Conservation (phyloP, 2,888 invertebrate species). For the Galerucella nymphaeae region DNA sequence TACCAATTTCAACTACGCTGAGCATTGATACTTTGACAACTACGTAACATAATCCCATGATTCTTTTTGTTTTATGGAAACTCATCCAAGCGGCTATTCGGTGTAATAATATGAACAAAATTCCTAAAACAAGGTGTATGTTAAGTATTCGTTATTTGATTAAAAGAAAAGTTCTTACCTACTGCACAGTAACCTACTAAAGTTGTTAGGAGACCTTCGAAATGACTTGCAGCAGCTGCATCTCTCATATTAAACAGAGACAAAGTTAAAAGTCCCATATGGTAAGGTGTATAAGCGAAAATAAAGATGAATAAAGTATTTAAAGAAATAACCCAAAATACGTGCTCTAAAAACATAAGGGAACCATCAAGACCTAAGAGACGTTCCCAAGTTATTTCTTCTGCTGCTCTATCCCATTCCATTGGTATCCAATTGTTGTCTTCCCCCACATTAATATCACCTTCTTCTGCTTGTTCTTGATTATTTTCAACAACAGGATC, state of each 20-base stretch:
- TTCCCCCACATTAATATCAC: constrained; percentile 74
- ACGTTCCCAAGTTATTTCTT: constrained; percentile 98
- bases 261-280: constrained; percentile 89
- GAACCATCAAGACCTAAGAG: constrained; percentile 96
- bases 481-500: constrained; percentile 57
- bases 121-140: constrained; percentile 60
- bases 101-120: constrained; percentile 84
- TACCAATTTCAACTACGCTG: constrained; percentile 96
- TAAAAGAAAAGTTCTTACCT: constrained; percentile 57
- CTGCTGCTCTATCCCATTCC: constrained; percentile 98
- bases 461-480: constrained; percentile 56
- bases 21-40: constrained; percentile 92
- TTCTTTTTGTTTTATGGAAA: constrained; percentile 81
- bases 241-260: constrained; percentile 76
- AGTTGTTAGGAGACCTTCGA: constrained; percentile 93
- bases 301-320: constrained; percentile 97
- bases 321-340: constrained; percentile 98
- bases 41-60: constrained; percentile 93
- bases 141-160: not conserved
- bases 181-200: constrained; percentile 93
- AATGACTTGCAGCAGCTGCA: constrained; percentile 80
- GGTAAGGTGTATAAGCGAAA: constrained; percentile 97
- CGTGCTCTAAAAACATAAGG: constrained; percentile 96
- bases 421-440: constrained; percentile 97
- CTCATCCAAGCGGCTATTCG: constrained; percentile 83